Base-by-base conservation (phyloP, 2,888 invertebrate genomes). In the Scelioninae gen. 2 region DNA sequence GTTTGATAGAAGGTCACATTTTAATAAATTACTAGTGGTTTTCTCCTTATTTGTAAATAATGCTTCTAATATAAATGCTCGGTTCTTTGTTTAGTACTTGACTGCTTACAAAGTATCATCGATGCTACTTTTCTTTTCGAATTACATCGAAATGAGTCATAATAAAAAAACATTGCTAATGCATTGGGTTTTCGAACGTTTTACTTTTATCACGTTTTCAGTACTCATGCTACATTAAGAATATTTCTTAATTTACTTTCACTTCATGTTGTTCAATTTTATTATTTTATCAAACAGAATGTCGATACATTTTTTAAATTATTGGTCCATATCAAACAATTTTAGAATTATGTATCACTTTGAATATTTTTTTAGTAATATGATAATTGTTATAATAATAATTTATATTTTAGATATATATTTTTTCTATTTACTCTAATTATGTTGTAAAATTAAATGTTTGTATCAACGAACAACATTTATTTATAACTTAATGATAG, bases 31-130 rank as follows among this genome's bases (percentile, higher is more conserved):
- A 60, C 52, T 57, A 61, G 46, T 67, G 48, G 22, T 55, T 48
- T 48, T 67, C 13, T n/a, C 65, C 65, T 72, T 72, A 67, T 67
- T 60, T 72, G 53, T 65, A 50, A 63, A 60, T 46, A 71, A 19
- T 7, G 45, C 16, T 64, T 65, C 53, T 45, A 65, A 60, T 45
- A 13, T 50, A 33, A 45, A 45, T 61, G 9, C 25, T 16, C 5
- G 9, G 7, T 68, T 58, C 25, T 48, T 50, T 37, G 18, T 65
- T 60, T 46, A 39, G 18, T 33, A 41, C 39, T 53, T 10, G 39
- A 10, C 22, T 25, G 25, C 39, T 48, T 13, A 10, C 13, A 31
- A 39, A 25, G 48, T 41, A 9, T 2, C 19, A 5, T 6, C 11
- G 5, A 16, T 18, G 19, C 45, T n/a, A 18, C 61, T 43, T 43